Conservation (phyloP, 1,140 invertebrate species). For the Lutraria rhynchaena region DNA sequence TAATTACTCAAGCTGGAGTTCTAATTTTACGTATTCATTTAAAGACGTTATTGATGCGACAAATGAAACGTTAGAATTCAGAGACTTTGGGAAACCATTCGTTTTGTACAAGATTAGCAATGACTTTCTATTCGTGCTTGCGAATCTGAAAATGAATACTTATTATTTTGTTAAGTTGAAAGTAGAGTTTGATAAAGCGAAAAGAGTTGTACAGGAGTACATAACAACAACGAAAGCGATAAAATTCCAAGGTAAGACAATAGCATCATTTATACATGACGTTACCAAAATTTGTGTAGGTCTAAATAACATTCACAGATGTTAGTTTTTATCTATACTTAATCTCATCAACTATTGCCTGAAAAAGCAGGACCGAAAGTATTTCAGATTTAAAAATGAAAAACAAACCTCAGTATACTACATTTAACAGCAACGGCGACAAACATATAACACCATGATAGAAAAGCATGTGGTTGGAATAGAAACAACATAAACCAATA, state of each 20-base stretch:
- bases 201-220: constrained; percentile 3
- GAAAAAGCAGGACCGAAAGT: no score
- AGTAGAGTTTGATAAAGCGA: constrained; percentile 12
- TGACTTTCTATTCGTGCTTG: constrained; percentile 11
- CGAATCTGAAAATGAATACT: constrained; percentile 5
- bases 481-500: no score
- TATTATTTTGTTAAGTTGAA: constrained; percentile 34
- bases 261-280: no score
- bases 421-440: no score
- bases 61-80: constrained; percentile 6
- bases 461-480: no score
- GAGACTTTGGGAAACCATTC: constrained; percentile 36
- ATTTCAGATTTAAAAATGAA: no score
- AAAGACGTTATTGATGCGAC: neutral
- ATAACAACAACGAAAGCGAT: neutral
- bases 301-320: no score
- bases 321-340: no score
- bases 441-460: no score
- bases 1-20: neutral
- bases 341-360: no score
- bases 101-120: constrained; percentile 24
- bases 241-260: constrained; percentile 4
- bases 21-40: constrained; percentile 16
- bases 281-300: no score
- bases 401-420: no score